Evolutionary conservation across 1,140 invertebrate genomes (phyloP).

Genomic region (Apis cerana): DNA sequence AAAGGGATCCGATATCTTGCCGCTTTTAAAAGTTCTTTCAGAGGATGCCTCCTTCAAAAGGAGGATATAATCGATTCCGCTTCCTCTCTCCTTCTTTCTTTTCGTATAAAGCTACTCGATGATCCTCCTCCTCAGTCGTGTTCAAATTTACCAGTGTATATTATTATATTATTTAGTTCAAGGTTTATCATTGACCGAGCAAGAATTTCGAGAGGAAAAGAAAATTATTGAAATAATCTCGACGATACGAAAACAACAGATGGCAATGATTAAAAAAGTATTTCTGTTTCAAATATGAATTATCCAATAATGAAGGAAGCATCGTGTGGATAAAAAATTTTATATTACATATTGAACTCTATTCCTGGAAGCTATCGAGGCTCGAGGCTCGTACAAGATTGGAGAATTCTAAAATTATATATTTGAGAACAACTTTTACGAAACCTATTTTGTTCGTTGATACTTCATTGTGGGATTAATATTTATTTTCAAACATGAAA

Average conservation of each 20-base stretch:
- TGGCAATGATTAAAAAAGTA: no score
- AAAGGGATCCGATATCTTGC: conserved; percentile 34
- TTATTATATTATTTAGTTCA: not conserved
- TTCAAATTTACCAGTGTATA: not conserved
- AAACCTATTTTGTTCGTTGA: no score
- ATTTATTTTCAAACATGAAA: not conserved
- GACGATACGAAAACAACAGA: no score
- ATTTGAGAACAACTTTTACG: not conserved
- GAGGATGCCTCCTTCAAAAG: conserved; percentile 7
- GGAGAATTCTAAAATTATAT: conserved; percentile 6
- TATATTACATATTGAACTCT: not conserved
- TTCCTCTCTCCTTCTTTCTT: not conserved
- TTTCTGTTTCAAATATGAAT: not conserved
- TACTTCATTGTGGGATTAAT: not conserved
- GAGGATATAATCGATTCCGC: conserved; percentile 29
- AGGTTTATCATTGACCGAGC: no score
- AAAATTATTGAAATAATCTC: no score
- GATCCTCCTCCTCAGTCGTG: not conserved
- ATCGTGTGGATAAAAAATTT: not conserved
- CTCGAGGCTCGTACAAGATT: not conserved
- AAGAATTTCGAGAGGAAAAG: no score
- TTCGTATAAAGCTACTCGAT: not conserved
- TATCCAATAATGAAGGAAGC: not conserved
- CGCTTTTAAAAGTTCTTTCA: conserved; percentile 28
- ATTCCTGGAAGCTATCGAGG: not conserved